A percentile compares a stretch with the other conserved stretches of the same genome.
Evolutionary conservation across 1,140 invertebrate species (phyloP).

Genomic region (Drosophila leontia): DNA sequence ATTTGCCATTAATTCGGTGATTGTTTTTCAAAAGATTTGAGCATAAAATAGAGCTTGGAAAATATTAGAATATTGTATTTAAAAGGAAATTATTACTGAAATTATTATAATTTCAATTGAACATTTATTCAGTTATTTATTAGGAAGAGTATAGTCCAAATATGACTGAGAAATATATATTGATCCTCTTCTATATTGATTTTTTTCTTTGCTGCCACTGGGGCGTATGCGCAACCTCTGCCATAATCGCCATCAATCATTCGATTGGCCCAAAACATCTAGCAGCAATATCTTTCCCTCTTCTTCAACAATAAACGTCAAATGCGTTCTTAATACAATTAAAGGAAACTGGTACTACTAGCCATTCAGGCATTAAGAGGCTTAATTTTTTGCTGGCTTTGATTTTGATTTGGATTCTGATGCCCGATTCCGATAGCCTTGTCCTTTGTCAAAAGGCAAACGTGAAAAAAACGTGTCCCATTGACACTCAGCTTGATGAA

Average conservation of each 20-base stretch:
- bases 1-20: conserved; percentile 14
- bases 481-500: conserved; percentile 82
- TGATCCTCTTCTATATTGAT: neutral
- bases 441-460: conserved; percentile 71
- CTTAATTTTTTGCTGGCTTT: conserved; percentile 68
- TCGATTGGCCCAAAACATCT: conserved; percentile 44
- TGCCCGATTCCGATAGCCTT: conserved; percentile 32
- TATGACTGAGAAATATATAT: neutral
- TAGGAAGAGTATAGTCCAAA: neutral
- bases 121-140: neutral
- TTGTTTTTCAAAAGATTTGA: neutral
- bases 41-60: neutral
- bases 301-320: conserved; percentile 62
- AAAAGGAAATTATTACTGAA: no score
- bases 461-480: conserved; percentile 79
- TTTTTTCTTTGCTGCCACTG: neutral
- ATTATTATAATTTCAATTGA: no score
- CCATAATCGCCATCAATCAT: conserved; percentile 60
- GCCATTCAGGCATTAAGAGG: conserved; percentile 66
- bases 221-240: conserved; percentile 46
- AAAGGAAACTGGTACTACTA: conserved; percentile 50
- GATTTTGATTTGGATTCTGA: conserved; percentile 30
- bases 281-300: conserved; percentile 34
- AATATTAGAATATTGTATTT: neutral
- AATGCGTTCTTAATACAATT: conserved; percentile 70